Conservation (phyloP, 2,113 vertebrate species). For the Thomomys bottae region DNA sequence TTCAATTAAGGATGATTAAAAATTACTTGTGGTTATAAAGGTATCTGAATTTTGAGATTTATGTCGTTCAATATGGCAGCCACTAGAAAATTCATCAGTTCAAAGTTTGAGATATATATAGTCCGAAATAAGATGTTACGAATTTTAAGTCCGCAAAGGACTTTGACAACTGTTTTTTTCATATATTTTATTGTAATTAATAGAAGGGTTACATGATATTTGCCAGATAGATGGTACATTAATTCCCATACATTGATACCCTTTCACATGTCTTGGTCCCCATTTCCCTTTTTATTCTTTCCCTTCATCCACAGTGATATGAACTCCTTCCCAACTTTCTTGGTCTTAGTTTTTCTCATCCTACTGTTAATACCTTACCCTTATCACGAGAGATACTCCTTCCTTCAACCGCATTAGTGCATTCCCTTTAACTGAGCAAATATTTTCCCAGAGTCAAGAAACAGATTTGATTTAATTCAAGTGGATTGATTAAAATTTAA, state of each 20-base stretch:
- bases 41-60: neutral
- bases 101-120: neutral
- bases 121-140: neutral
- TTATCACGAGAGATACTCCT: neutral
- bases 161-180: neutral
- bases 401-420: neutral
- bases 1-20: neutral
- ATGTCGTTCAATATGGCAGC: neutral
- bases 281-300: too few species aligned
- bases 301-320: neutral
- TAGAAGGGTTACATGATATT: too few species aligned
- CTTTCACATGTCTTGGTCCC: too few species aligned
- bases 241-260: too few species aligned
- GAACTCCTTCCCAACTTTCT: neutral
- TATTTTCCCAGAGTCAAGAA: neutral
- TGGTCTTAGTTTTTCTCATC: neutral
- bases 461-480: neutral
- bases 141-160: neutral
- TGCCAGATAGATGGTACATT: too few species aligned
- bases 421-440: neutral
- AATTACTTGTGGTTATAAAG: neutral
- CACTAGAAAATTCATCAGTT: neutral
- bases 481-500: neutral
- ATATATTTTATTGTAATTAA: too few species aligned
- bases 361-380: neutral